These are phyloP conservation scores for Scomber scombrus DNA, from an alignment of 2,113 vertebrate species.

Conservation along the genomic window DNA sequence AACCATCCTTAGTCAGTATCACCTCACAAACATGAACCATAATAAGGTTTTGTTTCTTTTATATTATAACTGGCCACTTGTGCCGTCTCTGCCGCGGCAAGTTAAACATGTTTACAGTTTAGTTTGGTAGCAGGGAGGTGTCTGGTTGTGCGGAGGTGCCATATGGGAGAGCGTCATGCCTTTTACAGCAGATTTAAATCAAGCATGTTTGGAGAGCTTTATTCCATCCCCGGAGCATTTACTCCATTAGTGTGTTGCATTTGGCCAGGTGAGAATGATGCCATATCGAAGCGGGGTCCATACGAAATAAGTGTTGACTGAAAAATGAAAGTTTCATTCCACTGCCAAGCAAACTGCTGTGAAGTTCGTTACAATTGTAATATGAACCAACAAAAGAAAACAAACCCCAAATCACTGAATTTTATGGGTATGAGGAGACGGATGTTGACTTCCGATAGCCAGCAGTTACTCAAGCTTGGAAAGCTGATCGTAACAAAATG, in stretches of 20 bases:
- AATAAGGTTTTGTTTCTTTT: conserved; percentile 38
- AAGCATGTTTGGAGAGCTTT: conserved; percentile 14
- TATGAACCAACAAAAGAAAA: conserved; percentile 50
- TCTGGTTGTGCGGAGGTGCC: conserved; percentile 37
- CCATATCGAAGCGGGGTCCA: conserved; percentile 5
- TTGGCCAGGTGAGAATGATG: conserved; percentile 55
- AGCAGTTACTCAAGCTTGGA: conserved; percentile 49
- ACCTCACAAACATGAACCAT: conserved; percentile 49
- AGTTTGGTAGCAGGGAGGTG: conserved; percentile 45
- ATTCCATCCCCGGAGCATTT: conserved; percentile 9
- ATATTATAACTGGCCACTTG: conserved; percentile 50
- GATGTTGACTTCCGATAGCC: conserved; percentile 59
- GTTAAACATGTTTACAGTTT: conserved; percentile 41
- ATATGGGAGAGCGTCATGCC: conserved; percentile 27
- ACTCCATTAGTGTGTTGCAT: conserved; percentile 40
- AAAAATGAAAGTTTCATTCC: neutral
- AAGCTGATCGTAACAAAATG: conserved; percentile 37
- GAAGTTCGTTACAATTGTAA: conserved; percentile 41
- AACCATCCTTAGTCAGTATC: conserved; percentile 49
- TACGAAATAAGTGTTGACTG: conserved; percentile 8
- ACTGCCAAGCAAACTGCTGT: conserved; percentile 21
- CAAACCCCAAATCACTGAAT: conserved; percentile 16
- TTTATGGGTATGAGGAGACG: conserved; percentile 40
- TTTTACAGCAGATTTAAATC: conserved; percentile 19
- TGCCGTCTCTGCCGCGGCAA: conserved; percentile 8